phyloP scores from a whole-genome alignment of 2,797 vertebrate species.

The Pachyuromys duprasi region DNA sequence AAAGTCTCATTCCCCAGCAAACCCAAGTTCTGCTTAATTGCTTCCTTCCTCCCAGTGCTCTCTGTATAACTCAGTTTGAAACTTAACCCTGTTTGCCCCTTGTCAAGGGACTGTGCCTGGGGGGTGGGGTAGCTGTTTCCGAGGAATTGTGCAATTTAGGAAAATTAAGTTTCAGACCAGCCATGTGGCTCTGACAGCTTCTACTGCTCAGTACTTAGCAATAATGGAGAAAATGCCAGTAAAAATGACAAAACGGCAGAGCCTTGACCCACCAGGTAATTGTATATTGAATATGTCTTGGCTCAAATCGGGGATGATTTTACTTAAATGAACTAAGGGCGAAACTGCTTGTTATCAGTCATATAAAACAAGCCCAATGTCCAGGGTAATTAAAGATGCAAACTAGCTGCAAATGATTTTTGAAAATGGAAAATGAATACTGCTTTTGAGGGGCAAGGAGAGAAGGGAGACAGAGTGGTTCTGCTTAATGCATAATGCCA shows the following conservation, averaged over 20 bases:
- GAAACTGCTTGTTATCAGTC: conserved; percentile 76
- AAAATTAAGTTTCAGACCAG: conserved; percentile 82
- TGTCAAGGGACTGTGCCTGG: conserved; percentile 69
- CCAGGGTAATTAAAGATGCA: conserved; percentile 80
- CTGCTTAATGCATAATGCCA: conserved; percentile 45
- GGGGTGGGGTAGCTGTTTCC: conserved; percentile 61
- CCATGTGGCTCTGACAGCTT: conserved; percentile 81
- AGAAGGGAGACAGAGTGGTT: not conserved
- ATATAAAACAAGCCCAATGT: conserved; percentile 72
- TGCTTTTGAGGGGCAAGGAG: not conserved
- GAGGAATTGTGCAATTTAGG: conserved; percentile 78
- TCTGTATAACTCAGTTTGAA: conserved; percentile 73
- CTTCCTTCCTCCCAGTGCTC: conserved; percentile 60
- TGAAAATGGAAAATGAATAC: conserved; percentile 54
- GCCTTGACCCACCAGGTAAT: conserved; percentile 82
- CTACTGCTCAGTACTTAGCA: conserved; percentile 80
- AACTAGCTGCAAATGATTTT: conserved; percentile 49
- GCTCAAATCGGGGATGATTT: conserved; percentile 78
- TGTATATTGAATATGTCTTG: conserved; percentile 82
- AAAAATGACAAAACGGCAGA: conserved; percentile 81
- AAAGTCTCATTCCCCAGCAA: conserved; percentile 56
- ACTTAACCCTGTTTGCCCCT: conserved; percentile 80
- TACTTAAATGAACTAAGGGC: conserved; percentile 79
- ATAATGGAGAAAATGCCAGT: conserved; percentile 83
- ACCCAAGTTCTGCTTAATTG: conserved; percentile 74